Percentiles rank a stretch among this genome's conserved stretches.
Conservation (phyloP, 2,113 vertebrate species). For the Carettochelys insculpta region DNA sequence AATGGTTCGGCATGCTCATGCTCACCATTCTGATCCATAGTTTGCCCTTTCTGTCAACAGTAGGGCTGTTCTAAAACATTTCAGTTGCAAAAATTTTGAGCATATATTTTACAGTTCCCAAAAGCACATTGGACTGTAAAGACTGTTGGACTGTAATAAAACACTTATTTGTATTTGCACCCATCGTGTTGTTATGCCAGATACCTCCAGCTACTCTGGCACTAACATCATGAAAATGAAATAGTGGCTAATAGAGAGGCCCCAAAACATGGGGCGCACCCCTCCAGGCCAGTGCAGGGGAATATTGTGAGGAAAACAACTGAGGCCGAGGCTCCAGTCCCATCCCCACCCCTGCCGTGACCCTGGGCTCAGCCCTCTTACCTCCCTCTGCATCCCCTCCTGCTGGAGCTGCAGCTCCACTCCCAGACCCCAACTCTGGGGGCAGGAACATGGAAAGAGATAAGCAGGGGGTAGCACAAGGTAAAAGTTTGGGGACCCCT, state of each 20-base stretch:
- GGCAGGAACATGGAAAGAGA: too few species aligned
- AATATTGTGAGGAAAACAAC: too few species aligned
- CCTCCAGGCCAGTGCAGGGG: too few species aligned
- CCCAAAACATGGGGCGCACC: too few species aligned
- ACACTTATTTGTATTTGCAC: background rate
- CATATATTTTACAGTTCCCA: background rate
- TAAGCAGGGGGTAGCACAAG: too few species aligned
- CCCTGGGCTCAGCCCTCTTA: too few species aligned
- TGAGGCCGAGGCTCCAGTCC: too few species aligned
- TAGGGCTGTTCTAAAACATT: background rate
- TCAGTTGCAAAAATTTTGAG: background rate
- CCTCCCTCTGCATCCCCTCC: too few species aligned
- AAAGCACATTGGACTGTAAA: background rate
- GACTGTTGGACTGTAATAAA: background rate
- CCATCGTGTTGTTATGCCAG: background rate
- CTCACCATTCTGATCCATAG: background rate
- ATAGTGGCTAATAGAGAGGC: background rate
- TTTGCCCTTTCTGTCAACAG: background rate
- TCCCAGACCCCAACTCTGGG: too few species aligned
- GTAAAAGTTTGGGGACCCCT: too few species aligned
- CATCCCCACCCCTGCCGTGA: too few species aligned
- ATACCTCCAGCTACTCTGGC: background rate
- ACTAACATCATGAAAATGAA: background rate
- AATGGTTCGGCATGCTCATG: background rate
- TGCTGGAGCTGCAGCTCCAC: too few species aligned